Percentiles rank a stretch among this genome's conserved stretches.
Evolutionary conservation across 2,113 vertebrate genomes (phyloP).

Genomic region (Arvicanthis niloticus): DNA sequence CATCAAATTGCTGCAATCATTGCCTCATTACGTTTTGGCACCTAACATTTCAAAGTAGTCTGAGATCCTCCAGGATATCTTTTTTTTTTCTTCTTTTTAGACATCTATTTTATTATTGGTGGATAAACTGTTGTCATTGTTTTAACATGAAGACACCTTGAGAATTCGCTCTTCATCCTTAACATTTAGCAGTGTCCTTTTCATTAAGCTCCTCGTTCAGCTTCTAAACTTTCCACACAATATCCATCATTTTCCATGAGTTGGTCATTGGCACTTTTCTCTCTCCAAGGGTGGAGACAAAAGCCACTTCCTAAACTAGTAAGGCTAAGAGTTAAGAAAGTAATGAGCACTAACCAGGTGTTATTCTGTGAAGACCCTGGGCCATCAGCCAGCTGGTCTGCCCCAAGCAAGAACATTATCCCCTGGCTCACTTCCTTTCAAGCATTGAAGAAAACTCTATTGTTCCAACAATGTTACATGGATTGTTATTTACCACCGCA

Average conservation of each 20-base stretch:
- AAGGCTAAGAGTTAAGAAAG: not conserved
- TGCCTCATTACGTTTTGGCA: constrained; percentile 54
- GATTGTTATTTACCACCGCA: not conserved
- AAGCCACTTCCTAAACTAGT: not conserved
- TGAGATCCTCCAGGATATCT: not conserved
- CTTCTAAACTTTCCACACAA: constrained; percentile 14
- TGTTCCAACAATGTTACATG: constrained; percentile 5
- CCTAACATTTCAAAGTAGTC: constrained; percentile 28
- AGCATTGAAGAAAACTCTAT: not conserved
- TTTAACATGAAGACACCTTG: constrained; percentile 16
- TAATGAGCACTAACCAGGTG: not conserved
- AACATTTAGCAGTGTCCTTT: constrained; percentile 44
- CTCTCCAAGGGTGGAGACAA: not conserved
- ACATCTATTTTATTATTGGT: constrained; percentile 7
- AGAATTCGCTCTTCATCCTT: constrained; percentile 52
- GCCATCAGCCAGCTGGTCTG: not conserved
- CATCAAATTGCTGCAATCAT: constrained; percentile 20
- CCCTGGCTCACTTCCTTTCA: not conserved
- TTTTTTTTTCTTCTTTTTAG: constrained; percentile 18
- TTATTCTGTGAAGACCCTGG: not conserved
- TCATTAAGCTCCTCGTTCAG: constrained; percentile 52
- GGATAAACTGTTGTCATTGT: constrained; percentile 13
- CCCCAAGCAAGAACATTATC: not conserved
- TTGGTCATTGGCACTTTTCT: constrained; percentile 1
- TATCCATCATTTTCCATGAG: constrained; percentile 45